Percentiles rank a stretch among this genome's conserved stretches.
Evolutionary conservation across 2,888 invertebrate species (phyloP).

Genomic region (Dryomyza anilis): DNA sequence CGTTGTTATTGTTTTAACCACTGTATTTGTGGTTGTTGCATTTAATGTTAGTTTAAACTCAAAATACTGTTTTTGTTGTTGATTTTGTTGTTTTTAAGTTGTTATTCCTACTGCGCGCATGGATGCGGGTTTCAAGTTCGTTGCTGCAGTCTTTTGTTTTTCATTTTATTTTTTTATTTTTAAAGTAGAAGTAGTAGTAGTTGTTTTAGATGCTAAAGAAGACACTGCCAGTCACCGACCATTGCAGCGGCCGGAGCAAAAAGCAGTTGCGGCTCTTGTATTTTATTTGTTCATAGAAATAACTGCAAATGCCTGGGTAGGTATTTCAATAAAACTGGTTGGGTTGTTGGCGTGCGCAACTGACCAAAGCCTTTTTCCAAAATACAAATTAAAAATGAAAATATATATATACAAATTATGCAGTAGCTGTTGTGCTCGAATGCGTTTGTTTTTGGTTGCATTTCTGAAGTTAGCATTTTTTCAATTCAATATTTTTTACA

Average conservation of each 20-base stretch:
- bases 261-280: background rate
- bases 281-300: background rate
- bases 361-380: no score
- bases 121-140: background rate
- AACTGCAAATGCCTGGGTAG: background rate
- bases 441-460: no score
- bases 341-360: no score
- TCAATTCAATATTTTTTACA: no score
- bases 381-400: no score
- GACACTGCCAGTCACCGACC: no score
- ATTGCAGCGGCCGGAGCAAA: background rate
- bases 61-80: background rate
- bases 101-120: background rate
- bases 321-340: no score
- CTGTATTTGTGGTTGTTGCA: background rate
- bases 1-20: background rate
- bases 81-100: background rate
- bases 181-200: no score
- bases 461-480: no score
- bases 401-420: no score
- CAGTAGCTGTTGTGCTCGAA: no score
- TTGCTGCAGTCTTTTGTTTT: slow-evolving; percentile 4
- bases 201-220: no score
- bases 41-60: background rate
- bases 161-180: background rate